Evolutionary conservation across 2,113 vertebrate genomes (phyloP).

Genomic region (Halichoerus grypus): DNA sequence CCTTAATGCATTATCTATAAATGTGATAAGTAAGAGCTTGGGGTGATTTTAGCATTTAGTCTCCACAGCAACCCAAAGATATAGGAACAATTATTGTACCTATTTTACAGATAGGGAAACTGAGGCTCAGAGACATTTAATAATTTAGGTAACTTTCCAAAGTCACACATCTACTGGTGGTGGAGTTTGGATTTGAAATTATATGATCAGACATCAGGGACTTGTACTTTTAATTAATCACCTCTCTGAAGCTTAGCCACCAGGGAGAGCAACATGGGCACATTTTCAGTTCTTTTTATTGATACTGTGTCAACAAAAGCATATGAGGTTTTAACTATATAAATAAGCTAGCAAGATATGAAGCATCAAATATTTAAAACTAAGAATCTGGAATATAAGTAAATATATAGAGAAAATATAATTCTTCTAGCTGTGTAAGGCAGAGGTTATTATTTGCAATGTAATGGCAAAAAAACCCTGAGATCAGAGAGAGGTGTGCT

Average conservation of each 20-base stretch:
- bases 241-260: not conserved
- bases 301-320: slow-evolving; percentile 72
- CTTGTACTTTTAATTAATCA: slow-evolving; percentile 57
- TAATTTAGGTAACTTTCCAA: slow-evolving; percentile 23
- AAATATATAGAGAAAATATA: slow-evolving; percentile 56
- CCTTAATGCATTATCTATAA: not conserved
- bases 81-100: not conserved
- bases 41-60: not conserved
- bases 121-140: not conserved
- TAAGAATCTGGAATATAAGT: slow-evolving; percentile 60
- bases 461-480: not conserved
- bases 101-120: not conserved
- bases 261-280: not conserved
- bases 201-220: not conserved
- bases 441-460: slow-evolving; percentile 1
- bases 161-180: slow-evolving; percentile 8
- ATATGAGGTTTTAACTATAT: slow-evolving; percentile 70
- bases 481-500: not conserved
- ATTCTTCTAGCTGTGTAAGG: not conserved
- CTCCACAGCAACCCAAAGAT: not conserved
- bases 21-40: not conserved
- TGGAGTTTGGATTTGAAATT: slow-evolving; percentile 7
- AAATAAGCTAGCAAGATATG: slow-evolving; percentile 69
- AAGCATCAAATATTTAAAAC: slow-evolving; percentile 80
- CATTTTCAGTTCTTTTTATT: slow-evolving; percentile 55